Base-by-base conservation (phyloP, 2,888 invertebrate species). In the Hemistola chrysoprasaria region DNA sequence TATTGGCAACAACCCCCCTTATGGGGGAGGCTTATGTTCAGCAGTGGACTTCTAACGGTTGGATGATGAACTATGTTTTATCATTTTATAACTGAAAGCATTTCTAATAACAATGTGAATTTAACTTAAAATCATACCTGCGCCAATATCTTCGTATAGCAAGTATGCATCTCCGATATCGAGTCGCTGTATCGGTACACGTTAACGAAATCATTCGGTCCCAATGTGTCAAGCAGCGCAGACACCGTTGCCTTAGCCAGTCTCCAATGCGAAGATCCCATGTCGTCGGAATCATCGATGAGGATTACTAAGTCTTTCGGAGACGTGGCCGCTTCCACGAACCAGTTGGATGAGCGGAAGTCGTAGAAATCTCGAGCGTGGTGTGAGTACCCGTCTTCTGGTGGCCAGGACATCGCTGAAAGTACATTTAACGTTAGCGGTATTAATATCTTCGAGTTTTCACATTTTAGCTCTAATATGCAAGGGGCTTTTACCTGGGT, bases 171-270 rank as follows among this genome's bases (percentile, higher is more conserved):
- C 50, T 97, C 96, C 29, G 93, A 91, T 0, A 96, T 93, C 0
- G 91, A 90, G 36, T 97, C 96, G 25, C 97, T 94, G 81, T 98
- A 98, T 74, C 95, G 93, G 66, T 95, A 96, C 30, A 99, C 93
- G 73, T 98, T 99, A 37, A 99, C 97, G 75, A 95, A 99, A 81
- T 99, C 99, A 72, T 99, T 96, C 56, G 98, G 97, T 1, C 97
- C 97, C 3, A 99, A 91, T 0, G 99, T 99, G 57, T 98, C 97
- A 50, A 99, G 90, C 45, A 99, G 94, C 8, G 95, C 94, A 38
- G 94, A 93, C 0, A 97, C 95, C 0, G 98, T 98, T 9, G 95
- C 94, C 68, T 94, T 94, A 1, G 97, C 97, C 37, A 99, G 92
- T 54, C 95, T 93, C 65, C 95, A 94, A 50, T 95, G 91, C 44